Evolutionary conservation across 1,140 invertebrate species (phyloP).

Genomic region (Heliothis virescens): DNA sequence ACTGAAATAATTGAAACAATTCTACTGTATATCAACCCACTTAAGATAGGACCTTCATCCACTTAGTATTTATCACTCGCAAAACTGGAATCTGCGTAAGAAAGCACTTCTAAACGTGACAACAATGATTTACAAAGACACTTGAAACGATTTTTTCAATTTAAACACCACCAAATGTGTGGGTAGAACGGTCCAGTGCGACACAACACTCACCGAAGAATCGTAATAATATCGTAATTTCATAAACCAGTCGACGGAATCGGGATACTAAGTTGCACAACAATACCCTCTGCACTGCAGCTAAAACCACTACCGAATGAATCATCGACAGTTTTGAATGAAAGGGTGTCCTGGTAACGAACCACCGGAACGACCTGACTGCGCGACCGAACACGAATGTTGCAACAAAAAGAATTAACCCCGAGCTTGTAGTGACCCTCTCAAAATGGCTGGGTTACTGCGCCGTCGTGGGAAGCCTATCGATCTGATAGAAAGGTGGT

Average conservation of each 20-base stretch:
- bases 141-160: constrained; percentile 5
- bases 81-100: neutral
- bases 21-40: neutral
- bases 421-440: constrained; percentile 52
- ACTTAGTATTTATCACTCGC: constrained; percentile 11
- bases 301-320: constrained; percentile 52
- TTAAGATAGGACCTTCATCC: neutral
- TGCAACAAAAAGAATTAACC: constrained; percentile 45
- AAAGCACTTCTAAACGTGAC: constrained; percentile 20
- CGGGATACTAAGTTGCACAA: constrained; percentile 36
- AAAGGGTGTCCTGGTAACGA: constrained; percentile 53
- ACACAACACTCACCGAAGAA: constrained; percentile 67
- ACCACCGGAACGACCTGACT: constrained; percentile 59
- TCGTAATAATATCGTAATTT: constrained; percentile 81
- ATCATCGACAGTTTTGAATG: constrained; percentile 51
- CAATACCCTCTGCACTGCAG: constrained; percentile 49
- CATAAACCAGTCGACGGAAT: constrained; percentile 63
- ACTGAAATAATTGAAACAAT: neutral
- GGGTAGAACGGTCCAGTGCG: neutral
- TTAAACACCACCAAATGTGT: neutral
- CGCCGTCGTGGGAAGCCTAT: constrained; percentile 77
- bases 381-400: constrained; percentile 55
- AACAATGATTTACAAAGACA: neutral
- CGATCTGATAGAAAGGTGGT: constrained; percentile 69
- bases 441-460: constrained; percentile 69